Conservation (phyloP, 2,888 invertebrate genomes). For the Elegia similella region DNA sequence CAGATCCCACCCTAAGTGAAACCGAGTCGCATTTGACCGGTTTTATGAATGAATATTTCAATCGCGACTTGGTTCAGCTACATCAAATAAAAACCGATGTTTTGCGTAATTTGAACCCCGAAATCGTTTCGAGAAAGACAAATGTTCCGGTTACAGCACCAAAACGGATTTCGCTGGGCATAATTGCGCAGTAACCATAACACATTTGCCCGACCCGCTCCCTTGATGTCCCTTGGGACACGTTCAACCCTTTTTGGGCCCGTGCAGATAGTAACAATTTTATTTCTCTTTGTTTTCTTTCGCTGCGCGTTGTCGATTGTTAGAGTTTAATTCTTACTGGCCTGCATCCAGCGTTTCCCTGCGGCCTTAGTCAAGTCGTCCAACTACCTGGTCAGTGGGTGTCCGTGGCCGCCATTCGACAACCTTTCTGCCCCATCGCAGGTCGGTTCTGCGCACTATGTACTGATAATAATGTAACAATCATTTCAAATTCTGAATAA, state of each 20-base stretch:
- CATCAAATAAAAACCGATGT: background rate
- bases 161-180: slow-evolving; percentile 4
- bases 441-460: too few relatives aligned
- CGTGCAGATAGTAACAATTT: slow-evolving; percentile 7
- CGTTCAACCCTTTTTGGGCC: slow-evolving; percentile 32
- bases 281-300: slow-evolving; percentile 5
- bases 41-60: too few relatives aligned
- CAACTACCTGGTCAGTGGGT: too few relatives aligned
- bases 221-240: slow-evolving; percentile 26
- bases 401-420: too few relatives aligned
- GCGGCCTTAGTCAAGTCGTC: too few relatives aligned
- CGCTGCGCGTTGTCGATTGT: background rate
- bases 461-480: too few relatives aligned
- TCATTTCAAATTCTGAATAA: too few relatives aligned
- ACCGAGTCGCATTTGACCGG: too few relatives aligned
- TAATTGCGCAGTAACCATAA: slow-evolving; percentile 14
- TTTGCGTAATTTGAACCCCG: background rate
- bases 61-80: too few relatives aligned
- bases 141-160: background rate
- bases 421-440: too few relatives aligned
- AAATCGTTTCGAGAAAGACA: background rate
- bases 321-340: slow-evolving; percentile 6
- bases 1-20: too few relatives aligned
- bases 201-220: background rate
- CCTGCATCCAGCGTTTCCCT: too few relatives aligned